Conservation (phyloP, 1,140 invertebrate species). For the Sycobia sp. region DNA sequence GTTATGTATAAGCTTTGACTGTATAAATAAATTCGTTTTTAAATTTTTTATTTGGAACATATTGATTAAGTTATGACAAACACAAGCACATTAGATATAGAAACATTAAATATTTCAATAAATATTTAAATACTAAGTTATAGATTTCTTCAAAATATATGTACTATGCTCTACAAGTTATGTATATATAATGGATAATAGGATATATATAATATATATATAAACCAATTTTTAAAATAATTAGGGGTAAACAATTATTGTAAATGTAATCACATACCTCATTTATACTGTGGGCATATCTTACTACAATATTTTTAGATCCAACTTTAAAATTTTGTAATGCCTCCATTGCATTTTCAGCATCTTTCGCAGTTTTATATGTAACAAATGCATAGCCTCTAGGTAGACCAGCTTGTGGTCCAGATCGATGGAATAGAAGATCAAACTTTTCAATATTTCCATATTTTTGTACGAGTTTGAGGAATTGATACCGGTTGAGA, state of each 20-base stretch:
- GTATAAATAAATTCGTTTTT: too few relatives aligned
- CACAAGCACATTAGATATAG: too few relatives aligned
- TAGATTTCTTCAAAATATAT: too few relatives aligned
- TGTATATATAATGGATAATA: too few relatives aligned
- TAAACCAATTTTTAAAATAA: constrained; percentile 11
- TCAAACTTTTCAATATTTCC: constrained; percentile 92
- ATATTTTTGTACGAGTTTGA: constrained; percentile 93
- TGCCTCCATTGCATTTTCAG: constrained; percentile 68
- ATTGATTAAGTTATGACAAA: too few relatives aligned
- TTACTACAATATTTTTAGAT: constrained; percentile 76
- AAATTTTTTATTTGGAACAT: too few relatives aligned
- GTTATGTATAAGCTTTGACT: too few relatives aligned
- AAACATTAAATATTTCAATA: too few relatives aligned
- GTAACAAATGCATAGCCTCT: constrained; percentile 94
- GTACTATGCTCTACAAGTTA: too few relatives aligned
- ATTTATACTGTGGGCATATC: constrained; percentile 78
- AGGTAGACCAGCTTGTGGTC: constrained; percentile 84
- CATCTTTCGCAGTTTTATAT: constrained; percentile 72
- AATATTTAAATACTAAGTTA: too few relatives aligned
- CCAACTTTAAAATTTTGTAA: constrained; percentile 79
- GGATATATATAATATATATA: constrained; percentile 20
- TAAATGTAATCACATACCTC: constrained; percentile 64
- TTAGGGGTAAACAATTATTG: background rate
- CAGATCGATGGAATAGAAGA: constrained; percentile 88
- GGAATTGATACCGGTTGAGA: constrained; percentile 85